Evolutionary conservation across 1,140 invertebrate genomes (phyloP).

Genomic region (Drosophila mauritiana): DNA sequence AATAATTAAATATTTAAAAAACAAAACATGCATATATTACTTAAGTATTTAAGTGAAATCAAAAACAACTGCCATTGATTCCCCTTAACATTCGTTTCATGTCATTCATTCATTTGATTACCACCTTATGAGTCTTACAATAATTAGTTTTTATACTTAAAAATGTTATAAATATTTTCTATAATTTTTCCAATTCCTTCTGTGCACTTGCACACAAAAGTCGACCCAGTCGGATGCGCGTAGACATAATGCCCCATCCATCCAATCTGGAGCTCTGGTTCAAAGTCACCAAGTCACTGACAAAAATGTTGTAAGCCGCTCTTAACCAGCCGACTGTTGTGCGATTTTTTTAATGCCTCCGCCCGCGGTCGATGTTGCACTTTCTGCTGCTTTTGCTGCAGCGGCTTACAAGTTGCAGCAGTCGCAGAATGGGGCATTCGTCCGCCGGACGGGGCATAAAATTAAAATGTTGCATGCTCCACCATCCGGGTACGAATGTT

Average conservation of each 20-base stretch:
- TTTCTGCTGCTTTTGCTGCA: slow-evolving; percentile 7
- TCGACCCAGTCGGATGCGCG: slow-evolving; percentile 22
- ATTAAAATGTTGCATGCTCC: slow-evolving; percentile 79
- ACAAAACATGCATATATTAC: not conserved
- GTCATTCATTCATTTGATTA: too few species aligned
- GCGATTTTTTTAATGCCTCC: slow-evolving; percentile 35
- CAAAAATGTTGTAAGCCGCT: slow-evolving; percentile 78
- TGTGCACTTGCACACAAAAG: not conserved
- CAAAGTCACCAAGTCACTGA: slow-evolving; percentile 84
- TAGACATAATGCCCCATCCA: not conserved
- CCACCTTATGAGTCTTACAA: too few species aligned
- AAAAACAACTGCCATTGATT: too few species aligned
- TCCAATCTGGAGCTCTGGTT: slow-evolving; percentile 44
- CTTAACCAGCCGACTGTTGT: slow-evolving; percentile 33
- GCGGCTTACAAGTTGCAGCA: slow-evolving; percentile 54
- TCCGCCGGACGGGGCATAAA: slow-evolving; percentile 66
- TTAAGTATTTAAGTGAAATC: too few species aligned
- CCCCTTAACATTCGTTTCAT: too few species aligned
- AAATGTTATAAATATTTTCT: not conserved
- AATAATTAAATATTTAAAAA: not conserved
- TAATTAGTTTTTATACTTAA: too few species aligned
- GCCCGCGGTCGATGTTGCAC: slow-evolving; percentile 13
- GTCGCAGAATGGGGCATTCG: slow-evolving; percentile 24
- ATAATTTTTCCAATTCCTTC: not conserved
- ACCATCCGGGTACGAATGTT: slow-evolving; percentile 2